Evolutionary conservation across 2,797 vertebrate genomes (phyloP).

Genomic region (Rhinoraja longicauda): DNA sequence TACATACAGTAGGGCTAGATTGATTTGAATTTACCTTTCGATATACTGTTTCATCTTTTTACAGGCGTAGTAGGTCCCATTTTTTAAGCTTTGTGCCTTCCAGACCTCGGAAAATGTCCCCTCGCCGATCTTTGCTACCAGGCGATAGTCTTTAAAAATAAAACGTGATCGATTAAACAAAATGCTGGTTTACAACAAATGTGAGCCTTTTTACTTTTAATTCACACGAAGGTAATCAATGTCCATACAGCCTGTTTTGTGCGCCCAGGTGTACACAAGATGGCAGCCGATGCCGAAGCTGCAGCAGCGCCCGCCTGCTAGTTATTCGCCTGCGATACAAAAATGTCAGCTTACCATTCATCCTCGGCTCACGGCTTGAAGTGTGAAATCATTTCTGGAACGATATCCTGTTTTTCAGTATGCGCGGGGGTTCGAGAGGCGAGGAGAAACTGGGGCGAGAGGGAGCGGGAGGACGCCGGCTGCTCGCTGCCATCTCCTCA

Average conservation of each 20-base stretch:
- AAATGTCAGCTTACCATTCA: not conserved
- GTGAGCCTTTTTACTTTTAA: not conserved
- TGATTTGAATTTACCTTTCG: slow-evolving; percentile 61
- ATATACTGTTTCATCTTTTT: slow-evolving; percentile 79
- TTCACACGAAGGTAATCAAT: not conserved
- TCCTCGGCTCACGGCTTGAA: not conserved
- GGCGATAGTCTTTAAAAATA: slow-evolving; percentile 64
- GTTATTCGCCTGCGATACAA: not conserved
- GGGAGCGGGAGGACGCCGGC: slow-evolving; percentile 36
- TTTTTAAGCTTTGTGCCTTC: slow-evolving; percentile 73
- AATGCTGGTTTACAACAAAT: not conserved
- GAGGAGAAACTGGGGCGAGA: not conserved
- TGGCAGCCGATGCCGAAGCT: not conserved
- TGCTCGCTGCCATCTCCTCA: slow-evolving; percentile 5
- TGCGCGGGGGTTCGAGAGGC: slow-evolving; percentile 41
- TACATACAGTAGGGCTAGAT: not conserved
- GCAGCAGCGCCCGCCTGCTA: not conserved
- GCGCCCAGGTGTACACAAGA: slow-evolving; percentile 1
- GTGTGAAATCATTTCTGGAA: slow-evolving; percentile 49
- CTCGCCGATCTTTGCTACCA: slow-evolving; percentile 75
- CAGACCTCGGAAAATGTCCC: slow-evolving; percentile 79
- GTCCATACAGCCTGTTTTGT: not conserved
- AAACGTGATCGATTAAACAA: not conserved
- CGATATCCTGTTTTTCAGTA: slow-evolving; percentile 47
- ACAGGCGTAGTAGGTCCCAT: slow-evolving; percentile 73